These are phyloP conservation scores for Hapalemur alaotrensis DNA, from an alignment of 2,797 vertebrate genomes.

Conservation along the genomic window DNA sequence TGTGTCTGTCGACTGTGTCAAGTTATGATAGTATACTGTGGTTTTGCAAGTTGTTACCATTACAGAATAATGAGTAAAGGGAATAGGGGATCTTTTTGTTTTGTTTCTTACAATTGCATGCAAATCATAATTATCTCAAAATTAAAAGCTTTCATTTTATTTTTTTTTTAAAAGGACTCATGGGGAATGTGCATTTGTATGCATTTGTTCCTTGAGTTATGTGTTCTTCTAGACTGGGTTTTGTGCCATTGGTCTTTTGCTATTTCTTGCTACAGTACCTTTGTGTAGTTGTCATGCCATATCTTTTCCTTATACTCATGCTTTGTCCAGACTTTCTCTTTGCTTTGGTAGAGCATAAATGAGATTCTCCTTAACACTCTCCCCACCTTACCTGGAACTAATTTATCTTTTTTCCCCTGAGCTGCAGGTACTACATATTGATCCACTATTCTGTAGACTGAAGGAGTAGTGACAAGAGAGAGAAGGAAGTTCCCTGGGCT, in stretches of 20 bases:
- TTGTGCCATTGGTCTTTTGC: not conserved
- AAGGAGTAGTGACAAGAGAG: no score
- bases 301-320: not conserved
- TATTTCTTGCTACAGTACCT: not conserved
- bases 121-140: not conserved
- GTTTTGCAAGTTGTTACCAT: not conserved
- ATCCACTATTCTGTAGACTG: not conserved
- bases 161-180: not conserved
- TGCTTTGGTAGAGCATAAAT: not conserved
- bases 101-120: not conserved
- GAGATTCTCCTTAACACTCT: not conserved
- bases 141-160: not conserved
- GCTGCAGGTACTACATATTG: not conserved
- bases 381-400: not conserved
- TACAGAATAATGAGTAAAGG: not conserved
- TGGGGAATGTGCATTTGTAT: not conserved
- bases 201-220: not conserved
- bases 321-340: not conserved
- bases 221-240: not conserved
- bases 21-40: not conserved
- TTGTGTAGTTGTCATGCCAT: not conserved
- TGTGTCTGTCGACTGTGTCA: not conserved
- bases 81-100: not conserved
- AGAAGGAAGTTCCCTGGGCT: not conserved
- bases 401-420: not conserved